These are phyloP conservation scores for Psittacula cyanocephala DNA, from an alignment of 2,113 vertebrate species.

Conservation along the genomic window DNA sequence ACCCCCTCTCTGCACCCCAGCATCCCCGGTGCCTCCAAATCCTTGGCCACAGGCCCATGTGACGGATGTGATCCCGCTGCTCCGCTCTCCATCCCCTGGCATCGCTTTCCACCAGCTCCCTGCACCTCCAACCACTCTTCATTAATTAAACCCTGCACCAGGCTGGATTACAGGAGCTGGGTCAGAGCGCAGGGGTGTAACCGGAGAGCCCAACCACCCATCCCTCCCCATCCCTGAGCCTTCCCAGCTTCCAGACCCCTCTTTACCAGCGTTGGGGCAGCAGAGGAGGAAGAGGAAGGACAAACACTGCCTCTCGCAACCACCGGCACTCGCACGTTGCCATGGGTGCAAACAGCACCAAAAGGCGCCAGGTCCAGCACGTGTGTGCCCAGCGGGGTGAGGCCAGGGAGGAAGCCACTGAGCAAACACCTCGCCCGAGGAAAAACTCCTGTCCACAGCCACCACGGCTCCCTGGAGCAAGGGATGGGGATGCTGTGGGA, in stretches of 20 bases:
- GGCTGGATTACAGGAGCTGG: not conserved
- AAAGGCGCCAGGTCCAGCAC: not conserved
- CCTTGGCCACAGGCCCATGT: rapidly evolving
- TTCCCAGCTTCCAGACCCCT: not conserved
- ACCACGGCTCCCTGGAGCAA: rapidly evolving
- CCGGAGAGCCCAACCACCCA: not conserved
- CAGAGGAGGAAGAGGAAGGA: not conserved
- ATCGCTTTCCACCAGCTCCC: not conserved
- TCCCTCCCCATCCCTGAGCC: not conserved
- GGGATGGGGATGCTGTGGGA: not conserved
- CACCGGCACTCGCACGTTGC: not conserved
- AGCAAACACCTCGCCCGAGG: not conserved
- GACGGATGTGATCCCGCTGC: not conserved
- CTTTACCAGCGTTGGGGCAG: not conserved
- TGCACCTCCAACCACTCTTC: not conserved
- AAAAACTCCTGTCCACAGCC: not conserved
- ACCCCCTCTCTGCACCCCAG: not conserved
- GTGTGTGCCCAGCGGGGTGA: conserved; percentile 30
- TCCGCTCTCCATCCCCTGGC: rapidly evolving
- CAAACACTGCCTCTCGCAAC: rapidly evolving
- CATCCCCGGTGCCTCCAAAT: rapidly evolving
- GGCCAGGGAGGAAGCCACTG: conserved; percentile 1
- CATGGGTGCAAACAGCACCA: not conserved
- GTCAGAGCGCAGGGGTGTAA: not conserved
- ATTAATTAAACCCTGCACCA: not conserved